Percentiles rank a stretch among this genome's conserved stretches.
These are phyloP conservation scores for Cydia amplana DNA, from an alignment of 1,140 invertebrate genomes.

Conservation along the genomic window DNA sequence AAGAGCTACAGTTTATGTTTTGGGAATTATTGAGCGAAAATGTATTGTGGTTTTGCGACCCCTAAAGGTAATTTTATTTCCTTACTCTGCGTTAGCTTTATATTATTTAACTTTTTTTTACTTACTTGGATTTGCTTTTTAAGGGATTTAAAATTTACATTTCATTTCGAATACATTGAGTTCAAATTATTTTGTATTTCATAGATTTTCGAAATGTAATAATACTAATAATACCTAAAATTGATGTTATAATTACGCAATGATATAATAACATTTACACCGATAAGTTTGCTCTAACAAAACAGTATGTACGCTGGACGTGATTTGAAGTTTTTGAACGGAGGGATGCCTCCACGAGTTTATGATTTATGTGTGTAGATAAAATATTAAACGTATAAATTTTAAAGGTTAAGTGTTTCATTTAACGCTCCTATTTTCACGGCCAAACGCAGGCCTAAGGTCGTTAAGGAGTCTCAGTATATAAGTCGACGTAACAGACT, in stretches of 20 bases:
- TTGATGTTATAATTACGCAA: too few species aligned
- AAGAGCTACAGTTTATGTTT: background rate
- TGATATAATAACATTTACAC: too few species aligned
- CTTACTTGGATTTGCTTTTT: background rate
- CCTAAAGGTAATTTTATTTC: constrained; percentile 10
- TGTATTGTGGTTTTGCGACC: background rate
- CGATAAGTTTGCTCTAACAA: too few species aligned
- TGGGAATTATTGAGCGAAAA: background rate
- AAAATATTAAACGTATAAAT: background rate
- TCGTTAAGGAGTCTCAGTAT: background rate
- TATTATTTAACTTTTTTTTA: background rate
- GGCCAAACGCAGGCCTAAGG: background rate
- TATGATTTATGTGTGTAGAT: too few species aligned
- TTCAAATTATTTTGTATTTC: too few species aligned
- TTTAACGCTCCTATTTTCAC: background rate
- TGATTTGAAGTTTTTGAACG: too few species aligned
- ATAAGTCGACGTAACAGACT: background rate
- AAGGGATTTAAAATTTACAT: too few species aligned
- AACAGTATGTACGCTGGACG: too few species aligned
- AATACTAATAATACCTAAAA: too few species aligned
- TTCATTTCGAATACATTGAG: too few species aligned
- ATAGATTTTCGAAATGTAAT: too few species aligned
- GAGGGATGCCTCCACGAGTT: too few species aligned
- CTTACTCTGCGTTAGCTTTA: background rate
- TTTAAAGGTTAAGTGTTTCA: background rate